Base-by-base conservation (phyloP, 2,797 vertebrate genomes). In the Steatocranus sp. region DNA sequence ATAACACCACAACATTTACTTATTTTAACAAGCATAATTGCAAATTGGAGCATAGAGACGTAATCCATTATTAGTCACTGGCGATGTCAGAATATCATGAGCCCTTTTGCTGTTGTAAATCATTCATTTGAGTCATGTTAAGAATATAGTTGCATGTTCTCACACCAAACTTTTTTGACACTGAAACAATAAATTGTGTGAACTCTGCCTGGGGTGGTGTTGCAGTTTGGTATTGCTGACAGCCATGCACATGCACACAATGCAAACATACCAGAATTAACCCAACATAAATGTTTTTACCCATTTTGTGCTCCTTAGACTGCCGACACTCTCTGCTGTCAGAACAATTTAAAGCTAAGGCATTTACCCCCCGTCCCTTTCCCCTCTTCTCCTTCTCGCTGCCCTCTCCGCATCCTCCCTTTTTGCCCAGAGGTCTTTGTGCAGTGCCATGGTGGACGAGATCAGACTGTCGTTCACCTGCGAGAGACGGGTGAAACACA, bases 391-490 rank as follows among this genome's bases (percentile, higher is more conserved):
- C 77, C 87, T 68, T 83, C 75, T 84, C 36, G 79, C 83, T 79
- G 84, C 81, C 88, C 93, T 91, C 86, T 91, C 90, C 89, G 85
- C 89, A 87, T 86, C 85, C 89, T 91, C 92, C 93, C 95, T 92
- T 89, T 93, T 93, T 79, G 93, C 95, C 93, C 97, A 99, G 99
- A 98, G 99, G 93, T 99, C 99, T 96, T 98, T 99, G 97, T 99
- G 98, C 97, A 99, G 97, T 82, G 97, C 98, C 88, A 89, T 99
- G 97, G 97, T 97, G 20, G 97, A 99, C 2, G 99, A 99, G 96
- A 98, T 99, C 96, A 97, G 97, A 90, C 97, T 98, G 95, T 98
- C 99, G 25, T 98, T 99, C 92, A 99, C 97, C 94, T 99, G 98
- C 97, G 98, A 99, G 95, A 97, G 97, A 66, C 97, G 98, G 32